Conservation (phyloP, 2,888 invertebrate species). For the Dolichomitus sp. region DNA sequence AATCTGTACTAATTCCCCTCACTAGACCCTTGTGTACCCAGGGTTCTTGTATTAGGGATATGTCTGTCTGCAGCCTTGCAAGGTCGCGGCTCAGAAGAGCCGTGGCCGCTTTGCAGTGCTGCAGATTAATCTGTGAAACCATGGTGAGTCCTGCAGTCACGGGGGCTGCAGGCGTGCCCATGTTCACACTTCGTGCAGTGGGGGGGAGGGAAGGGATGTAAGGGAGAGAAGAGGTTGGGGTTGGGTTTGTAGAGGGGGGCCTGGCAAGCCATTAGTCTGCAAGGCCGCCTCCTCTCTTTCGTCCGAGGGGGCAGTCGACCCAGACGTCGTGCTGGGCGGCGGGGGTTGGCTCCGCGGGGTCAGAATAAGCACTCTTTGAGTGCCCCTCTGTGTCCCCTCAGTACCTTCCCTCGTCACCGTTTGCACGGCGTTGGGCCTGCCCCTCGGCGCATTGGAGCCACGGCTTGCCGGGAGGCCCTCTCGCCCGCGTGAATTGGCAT, state of each 20-base stretch:
- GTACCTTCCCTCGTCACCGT: no score
- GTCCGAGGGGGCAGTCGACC: no score
- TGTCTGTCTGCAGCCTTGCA: conserved; percentile 45
- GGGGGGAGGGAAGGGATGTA: neutral
- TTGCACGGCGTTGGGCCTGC: no score
- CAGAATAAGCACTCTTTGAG: no score
- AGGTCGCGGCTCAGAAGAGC: conserved; percentile 41
- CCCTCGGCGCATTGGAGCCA: neutral
- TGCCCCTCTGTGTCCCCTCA: neutral
- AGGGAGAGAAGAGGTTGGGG: neutral
- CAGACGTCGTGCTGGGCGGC: no score
- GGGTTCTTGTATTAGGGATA: conserved; percentile 30
- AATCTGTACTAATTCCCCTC: neutral
- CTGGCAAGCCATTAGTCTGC: no score
- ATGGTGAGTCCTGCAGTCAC: neutral
- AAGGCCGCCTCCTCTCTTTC: no score
- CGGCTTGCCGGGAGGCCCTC: no score
- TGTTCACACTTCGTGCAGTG: neutral
- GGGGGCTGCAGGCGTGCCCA: neutral
- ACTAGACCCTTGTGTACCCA: conserved; percentile 4
- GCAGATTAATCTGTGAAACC: conserved; percentile 56
- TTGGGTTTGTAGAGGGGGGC: no score
- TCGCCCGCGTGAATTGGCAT: no score
- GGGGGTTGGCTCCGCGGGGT: no score
- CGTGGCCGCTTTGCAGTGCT: conserved; percentile 57